Conservation (phyloP, 2,113 vertebrate species). For the Micronycteris hirsuta region DNA sequence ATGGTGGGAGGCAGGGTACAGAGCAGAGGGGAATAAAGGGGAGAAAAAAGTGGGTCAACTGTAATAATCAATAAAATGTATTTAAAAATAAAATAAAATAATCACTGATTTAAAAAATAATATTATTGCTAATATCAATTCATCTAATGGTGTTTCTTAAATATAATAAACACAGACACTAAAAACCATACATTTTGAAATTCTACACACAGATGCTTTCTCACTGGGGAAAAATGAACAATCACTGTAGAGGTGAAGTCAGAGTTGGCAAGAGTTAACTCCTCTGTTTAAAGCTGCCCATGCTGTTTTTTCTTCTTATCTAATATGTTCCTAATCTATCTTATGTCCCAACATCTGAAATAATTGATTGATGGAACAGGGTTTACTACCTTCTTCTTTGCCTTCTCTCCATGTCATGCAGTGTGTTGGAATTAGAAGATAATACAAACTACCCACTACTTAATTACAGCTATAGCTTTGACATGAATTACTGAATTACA, state of each 20-base stretch:
- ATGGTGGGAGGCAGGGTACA: too few relatives aligned
- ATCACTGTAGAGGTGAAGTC: background rate
- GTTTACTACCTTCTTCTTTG: background rate
- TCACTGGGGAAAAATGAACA: background rate
- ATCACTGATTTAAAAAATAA: too few relatives aligned
- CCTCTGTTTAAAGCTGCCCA: background rate
- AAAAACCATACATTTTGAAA: background rate
- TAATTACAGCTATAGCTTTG: background rate
- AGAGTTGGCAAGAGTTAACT: background rate
- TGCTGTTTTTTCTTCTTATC: background rate
- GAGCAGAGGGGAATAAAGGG: too few relatives aligned
- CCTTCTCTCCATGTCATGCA: background rate
- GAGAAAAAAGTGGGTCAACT: too few relatives aligned
- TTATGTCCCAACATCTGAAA: background rate
- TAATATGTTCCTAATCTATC: background rate
- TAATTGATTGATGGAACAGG: background rate
- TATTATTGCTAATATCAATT: background rate
- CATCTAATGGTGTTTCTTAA: background rate
- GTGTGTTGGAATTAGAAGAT: background rate
- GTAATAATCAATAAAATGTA: too few relatives aligned
- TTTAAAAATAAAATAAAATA: too few relatives aligned
- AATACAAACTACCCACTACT: background rate
- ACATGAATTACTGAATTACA: background rate
- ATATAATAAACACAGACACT: background rate
- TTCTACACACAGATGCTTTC: background rate